phyloP scores from a whole-genome alignment of 1,140 invertebrate genomes.

The Drosophila chauvacae region DNA sequence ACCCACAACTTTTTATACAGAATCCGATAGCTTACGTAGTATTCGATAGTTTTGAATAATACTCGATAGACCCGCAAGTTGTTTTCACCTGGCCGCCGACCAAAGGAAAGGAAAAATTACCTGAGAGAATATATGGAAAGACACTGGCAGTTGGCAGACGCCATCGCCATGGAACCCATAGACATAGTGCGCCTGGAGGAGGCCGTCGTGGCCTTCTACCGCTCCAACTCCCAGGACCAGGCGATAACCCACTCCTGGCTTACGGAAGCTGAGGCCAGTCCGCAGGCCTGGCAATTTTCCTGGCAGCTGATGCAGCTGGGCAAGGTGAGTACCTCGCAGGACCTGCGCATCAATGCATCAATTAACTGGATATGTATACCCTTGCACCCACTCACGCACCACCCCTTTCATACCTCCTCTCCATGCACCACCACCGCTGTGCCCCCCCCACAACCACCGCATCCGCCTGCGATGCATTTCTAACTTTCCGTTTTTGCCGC shows the following conservation, averaged over 20 bases:
- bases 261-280: constrained; percentile 91
- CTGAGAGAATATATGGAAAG: constrained; percentile 10
- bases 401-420: not conserved
- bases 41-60: not conserved
- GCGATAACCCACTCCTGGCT: constrained; percentile 93
- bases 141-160: constrained; percentile 18
- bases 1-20: no score
- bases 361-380: constrained; percentile 47
- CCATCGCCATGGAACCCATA: constrained; percentile 61
- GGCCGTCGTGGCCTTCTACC: constrained; percentile 78
- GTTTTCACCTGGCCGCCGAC: constrained; percentile 12
- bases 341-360: constrained; percentile 52
- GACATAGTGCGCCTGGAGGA: constrained; percentile 77
- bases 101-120: constrained; percentile 14
- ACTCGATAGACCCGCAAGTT: not conserved
- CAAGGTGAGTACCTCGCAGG: constrained; percentile 86
- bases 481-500: not conserved
- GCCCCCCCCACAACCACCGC: not conserved
- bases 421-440: not conserved
- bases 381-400: constrained; percentile 25
- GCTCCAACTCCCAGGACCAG: constrained; percentile 85
- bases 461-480: constrained; percentile 3
- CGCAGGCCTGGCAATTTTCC: constrained; percentile 94
- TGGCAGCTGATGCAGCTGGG: constrained; percentile 92
- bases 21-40: not conserved